phyloP scores from a whole-genome alignment of 2,888 invertebrate species.

The Rapana venosa region DNA sequence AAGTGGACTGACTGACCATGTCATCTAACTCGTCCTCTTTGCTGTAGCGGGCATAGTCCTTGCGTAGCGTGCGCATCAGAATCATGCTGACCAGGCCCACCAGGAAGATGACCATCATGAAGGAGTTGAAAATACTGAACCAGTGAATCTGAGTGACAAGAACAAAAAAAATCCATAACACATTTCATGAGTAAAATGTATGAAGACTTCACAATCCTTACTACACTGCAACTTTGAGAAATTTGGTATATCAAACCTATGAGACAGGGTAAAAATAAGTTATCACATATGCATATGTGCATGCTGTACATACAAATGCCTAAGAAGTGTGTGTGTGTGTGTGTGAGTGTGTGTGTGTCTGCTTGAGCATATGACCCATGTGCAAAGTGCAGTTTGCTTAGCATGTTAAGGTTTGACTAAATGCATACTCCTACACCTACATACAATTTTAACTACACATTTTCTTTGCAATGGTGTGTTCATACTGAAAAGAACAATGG shows the following conservation, averaged over 20 bases:
- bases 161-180: neutral
- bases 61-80: slow-evolving; percentile 96
- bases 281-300: too few relatives aligned
- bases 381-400: neutral
- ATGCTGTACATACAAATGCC: neutral
- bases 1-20: slow-evolving; percentile 82
- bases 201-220: too few relatives aligned
- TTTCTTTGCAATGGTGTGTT: too few relatives aligned
- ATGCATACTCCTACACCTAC: too few relatives aligned
- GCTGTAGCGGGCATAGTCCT: slow-evolving; percentile 99
- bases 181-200: too few relatives aligned
- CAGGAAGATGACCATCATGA: slow-evolving; percentile 99
- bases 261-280: too few relatives aligned
- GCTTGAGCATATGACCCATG: neutral
- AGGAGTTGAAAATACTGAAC: slow-evolving; percentile 99
- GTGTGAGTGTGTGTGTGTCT: slow-evolving; percentile 16
- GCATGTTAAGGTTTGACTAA: neutral
- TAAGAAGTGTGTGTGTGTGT: neutral
- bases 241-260: too few relatives aligned
- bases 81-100: slow-evolving; percentile 99
- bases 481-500: too few relatives aligned
- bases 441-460: too few relatives aligned
- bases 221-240: too few relatives aligned
- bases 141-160: slow-evolving; percentile 89
- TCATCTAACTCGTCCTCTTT: slow-evolving; percentile 99